Conservation (phyloP, 1,140 invertebrate species). For the Centruroides vittatus region DNA sequence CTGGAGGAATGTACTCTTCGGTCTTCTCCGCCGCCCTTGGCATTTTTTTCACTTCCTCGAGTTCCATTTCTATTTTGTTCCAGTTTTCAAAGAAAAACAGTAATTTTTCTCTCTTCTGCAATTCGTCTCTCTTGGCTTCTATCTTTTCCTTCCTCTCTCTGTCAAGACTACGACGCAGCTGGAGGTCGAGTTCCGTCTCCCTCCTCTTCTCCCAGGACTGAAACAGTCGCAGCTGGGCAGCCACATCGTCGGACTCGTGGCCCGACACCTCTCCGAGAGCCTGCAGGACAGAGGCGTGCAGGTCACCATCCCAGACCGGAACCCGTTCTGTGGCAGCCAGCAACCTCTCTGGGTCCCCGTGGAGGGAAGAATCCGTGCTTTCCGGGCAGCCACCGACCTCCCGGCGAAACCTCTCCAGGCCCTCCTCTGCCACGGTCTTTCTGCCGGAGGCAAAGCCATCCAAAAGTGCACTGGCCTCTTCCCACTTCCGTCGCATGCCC, state of each 20-base stretch:
- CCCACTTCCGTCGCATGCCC: slow-evolving; percentile 50
- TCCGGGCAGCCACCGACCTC: neutral
- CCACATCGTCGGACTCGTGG: slow-evolving; percentile 18
- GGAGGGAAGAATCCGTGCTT: neutral
- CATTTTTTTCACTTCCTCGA: too few species aligned
- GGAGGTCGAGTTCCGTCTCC: slow-evolving; percentile 19
- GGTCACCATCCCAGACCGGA: neutral
- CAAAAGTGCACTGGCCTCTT: slow-evolving; percentile 35
- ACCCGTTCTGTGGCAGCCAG: neutral
- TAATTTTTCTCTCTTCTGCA: slow-evolving; percentile 24
- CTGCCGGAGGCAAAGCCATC: slow-evolving; percentile 19
- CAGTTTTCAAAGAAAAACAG: slow-evolving; percentile 33
- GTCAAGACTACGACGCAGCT: slow-evolving; percentile 20
- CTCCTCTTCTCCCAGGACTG: slow-evolving; percentile 21
- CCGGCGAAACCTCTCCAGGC: slow-evolving; percentile 19
- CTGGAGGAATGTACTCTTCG: too few species aligned
- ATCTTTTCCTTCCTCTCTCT: slow-evolving; percentile 20
- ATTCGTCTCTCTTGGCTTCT: slow-evolving; percentile 22
- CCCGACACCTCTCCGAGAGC: neutral
- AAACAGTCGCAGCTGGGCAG: slow-evolving; percentile 17
- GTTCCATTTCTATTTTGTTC: neutral
- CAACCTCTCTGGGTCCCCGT: slow-evolving; percentile 8
- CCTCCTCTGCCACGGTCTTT: slow-evolving; percentile 13
- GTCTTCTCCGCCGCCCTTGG: too few species aligned
- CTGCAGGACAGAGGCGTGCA: neutral